phyloP scores from a whole-genome alignment of 1,140 invertebrate species.

The Cyclargus thomasi region DNA sequence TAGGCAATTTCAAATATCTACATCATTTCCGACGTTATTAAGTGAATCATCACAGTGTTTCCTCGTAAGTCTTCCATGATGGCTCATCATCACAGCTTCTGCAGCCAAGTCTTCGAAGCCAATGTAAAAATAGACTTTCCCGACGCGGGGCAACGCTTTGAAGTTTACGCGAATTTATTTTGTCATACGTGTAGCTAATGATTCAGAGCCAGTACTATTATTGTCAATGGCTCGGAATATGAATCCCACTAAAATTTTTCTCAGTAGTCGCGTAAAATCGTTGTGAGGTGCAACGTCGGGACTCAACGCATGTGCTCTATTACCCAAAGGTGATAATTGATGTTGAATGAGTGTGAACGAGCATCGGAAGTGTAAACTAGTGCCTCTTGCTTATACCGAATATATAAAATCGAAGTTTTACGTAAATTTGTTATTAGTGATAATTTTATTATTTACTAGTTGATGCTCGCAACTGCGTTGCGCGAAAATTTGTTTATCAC shows the following conservation, averaged over 20 bases:
- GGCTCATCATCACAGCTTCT: not conserved
- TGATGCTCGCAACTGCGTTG: no score
- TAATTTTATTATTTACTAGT: no score
- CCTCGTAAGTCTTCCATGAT: not conserved
- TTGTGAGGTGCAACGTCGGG: not conserved
- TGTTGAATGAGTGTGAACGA: not conserved
- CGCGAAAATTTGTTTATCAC: no score
- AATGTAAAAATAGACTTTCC: not conserved
- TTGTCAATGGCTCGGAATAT: not conserved
- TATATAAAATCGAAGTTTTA: not conserved
- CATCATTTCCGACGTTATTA: no score
- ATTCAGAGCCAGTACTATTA: conserved; percentile 4
- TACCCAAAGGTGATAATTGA: not conserved
- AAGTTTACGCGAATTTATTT: conserved; percentile 11
- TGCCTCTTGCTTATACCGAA: not conserved
- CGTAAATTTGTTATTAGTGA: no score
- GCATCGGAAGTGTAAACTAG: not conserved
- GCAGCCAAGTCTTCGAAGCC: conserved; percentile 1
- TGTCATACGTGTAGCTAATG: conserved; percentile 13
- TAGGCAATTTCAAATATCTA: no score
- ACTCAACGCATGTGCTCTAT: not conserved
- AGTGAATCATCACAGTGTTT: not conserved
- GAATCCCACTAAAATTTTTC: not conserved
- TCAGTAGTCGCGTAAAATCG: conserved; percentile 7
- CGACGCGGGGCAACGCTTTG: not conserved